Conservation (phyloP, 2,888 invertebrate genomes). For the Bimastos eiseni region DNA sequence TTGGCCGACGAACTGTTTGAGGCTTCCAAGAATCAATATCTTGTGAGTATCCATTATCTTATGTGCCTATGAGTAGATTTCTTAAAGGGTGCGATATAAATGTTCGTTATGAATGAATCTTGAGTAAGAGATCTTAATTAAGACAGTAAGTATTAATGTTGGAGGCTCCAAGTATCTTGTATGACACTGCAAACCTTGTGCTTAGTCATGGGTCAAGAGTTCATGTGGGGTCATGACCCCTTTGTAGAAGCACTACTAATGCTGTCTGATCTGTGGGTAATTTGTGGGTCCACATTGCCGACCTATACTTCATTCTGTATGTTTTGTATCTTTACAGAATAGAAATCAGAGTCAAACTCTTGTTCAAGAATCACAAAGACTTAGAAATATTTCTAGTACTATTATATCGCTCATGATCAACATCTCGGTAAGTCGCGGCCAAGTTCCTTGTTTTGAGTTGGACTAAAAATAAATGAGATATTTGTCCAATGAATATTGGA, state of each 20-base stretch:
- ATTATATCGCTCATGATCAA: neutral
- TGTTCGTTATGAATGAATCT: no score
- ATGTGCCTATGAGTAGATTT: neutral
- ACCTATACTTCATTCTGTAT: neutral
- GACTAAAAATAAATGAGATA: neutral
- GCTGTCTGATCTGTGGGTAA: neutral
- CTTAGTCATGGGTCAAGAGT: no score
- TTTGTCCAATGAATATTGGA: neutral
- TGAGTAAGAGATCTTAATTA: no score
- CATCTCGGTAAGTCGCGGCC: neutral
- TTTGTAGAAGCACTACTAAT: neutral
- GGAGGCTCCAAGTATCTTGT: no score
- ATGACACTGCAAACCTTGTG: no score
- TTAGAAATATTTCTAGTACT: neutral
- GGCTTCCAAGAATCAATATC: neutral
- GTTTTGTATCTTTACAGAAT: neutral
- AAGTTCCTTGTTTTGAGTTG: neutral
- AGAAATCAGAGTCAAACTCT: neutral
- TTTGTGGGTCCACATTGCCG: neutral
- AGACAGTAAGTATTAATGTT: no score
- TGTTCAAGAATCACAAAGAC: neutral
- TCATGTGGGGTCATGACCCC: neutral
- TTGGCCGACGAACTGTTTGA: neutral
- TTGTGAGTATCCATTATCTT: neutral
- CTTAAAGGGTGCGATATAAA: no score